Base-by-base conservation (phyloP, 2,113 vertebrate genomes). In the Axis porcinus region DNA sequence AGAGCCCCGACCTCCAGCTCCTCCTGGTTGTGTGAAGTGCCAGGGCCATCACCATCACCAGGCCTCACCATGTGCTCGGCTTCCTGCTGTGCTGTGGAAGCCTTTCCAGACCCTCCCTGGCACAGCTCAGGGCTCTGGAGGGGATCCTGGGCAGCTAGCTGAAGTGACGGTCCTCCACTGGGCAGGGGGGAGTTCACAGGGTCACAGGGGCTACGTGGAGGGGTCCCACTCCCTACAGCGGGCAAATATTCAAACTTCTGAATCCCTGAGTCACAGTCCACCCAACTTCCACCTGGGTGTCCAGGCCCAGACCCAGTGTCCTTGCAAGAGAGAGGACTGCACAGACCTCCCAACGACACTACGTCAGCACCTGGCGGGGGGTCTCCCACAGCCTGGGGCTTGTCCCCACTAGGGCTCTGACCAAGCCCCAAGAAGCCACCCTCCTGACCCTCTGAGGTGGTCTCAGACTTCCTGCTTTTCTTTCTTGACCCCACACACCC, bases 11-110 rank as follows among this genome's bases (percentile, higher is more conserved):
- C 58, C 47, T 89, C 88, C 33, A 79, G 40, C 64, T 76, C 81
- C 30, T 85, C 64, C 54, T 10, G 55, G 57, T 1, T 28, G 9
- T 15, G 40, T 19, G 89, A 36, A 33, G 28, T 0, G 2, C 3
- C 30, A 83, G 3, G 9, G 62, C 55, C 92, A 40, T 60, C 30
- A 3, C 52, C 82, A 36, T 45, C 16, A 13, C 70, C 78, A 52
- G 74, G 43, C 25, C 28, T 25, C 13, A 7, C 0, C 0, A 1
- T 0, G 0, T 7, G 57, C 88, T 82, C 58, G 1, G n/a, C 58
- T 70, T 82, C 84, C 23, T 2, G 43, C 17, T 19, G 25, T 50
- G 50, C 94, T 57, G 47, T 7, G 52, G 86, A 62, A 45, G 76
- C 47, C 74, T 55, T 55, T 70, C 19, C 81, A 8, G 79, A 89